Evolutionary conservation across 2,888 invertebrate species (phyloP).

Genomic region (Drosophila nr. fundita): DNA sequence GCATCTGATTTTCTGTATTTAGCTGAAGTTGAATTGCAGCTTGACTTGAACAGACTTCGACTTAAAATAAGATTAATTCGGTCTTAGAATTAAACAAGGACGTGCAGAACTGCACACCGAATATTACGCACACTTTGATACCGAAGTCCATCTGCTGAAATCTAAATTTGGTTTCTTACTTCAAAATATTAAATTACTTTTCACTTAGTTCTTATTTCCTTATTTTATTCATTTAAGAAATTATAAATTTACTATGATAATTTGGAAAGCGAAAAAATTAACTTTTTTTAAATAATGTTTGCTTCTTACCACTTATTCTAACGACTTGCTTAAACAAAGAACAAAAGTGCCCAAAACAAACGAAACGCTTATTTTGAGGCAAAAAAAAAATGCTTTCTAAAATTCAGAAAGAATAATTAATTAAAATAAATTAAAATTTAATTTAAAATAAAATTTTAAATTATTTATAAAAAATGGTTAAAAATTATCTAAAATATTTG

Average conservation of each 20-base stretch:
- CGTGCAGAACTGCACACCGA: background rate
- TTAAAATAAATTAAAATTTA: too few relatives aligned
- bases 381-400: too few relatives aligned
- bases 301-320: background rate
- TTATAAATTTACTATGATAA: background rate
- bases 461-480: too few relatives aligned
- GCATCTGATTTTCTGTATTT: conserved; percentile 9
- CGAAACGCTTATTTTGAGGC: too few relatives aligned
- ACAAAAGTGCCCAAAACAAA: background rate
- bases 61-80: background rate
- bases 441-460: too few relatives aligned
- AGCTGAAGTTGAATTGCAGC: conserved; percentile 32
- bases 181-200: background rate
- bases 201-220: background rate
- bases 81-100: background rate
- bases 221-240: background rate
- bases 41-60: background rate
- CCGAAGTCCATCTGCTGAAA: background rate
- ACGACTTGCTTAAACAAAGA: background rate
- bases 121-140: background rate
- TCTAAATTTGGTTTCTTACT: rapidly evolving
- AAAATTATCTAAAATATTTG: too few relatives aligned
- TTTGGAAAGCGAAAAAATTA: background rate
- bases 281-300: background rate
- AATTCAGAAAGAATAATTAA: too few relatives aligned